Evolutionary conservation across 2,888 invertebrate genomes (phyloP).

Genomic region (Drosophila austrosaltans): DNA sequence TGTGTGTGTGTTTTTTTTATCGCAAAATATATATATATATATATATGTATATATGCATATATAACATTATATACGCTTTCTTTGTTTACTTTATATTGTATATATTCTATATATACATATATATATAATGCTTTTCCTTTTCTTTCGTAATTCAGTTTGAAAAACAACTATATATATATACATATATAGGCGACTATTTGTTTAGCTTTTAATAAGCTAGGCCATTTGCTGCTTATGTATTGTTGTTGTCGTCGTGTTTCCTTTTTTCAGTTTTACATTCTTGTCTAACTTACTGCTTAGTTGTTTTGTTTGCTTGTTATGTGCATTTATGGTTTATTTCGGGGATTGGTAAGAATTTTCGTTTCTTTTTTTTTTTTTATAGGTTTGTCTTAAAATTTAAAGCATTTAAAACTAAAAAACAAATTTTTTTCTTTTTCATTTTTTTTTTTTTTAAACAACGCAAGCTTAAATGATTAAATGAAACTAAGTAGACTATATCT

Average conservation of each 20-base stretch:
- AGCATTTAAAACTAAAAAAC: constrained; percentile 75
- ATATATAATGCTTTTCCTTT: constrained; percentile 45
- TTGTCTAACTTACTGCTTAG: constrained; percentile 76
- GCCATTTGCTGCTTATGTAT: constrained; percentile 27
- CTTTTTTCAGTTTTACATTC: constrained; percentile 51
- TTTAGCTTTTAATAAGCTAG: constrained; percentile 27
- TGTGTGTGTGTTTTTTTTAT: constrained; percentile 47
- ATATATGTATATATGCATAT: constrained; percentile 51
- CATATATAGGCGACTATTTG: constrained; percentile 25
- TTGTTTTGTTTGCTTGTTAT: constrained; percentile 42
- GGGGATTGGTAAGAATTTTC: constrained; percentile 48
- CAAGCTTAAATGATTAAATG: constrained; percentile 55
- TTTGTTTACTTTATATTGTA: constrained; percentile 17
- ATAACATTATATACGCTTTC: constrained; percentile 43
- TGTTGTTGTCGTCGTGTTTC: constrained; percentile 46
- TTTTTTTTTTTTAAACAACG: constrained; percentile 65
- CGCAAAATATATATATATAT: constrained; percentile 64
- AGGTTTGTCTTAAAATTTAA: constrained; percentile 55
- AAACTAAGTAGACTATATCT: constrained; percentile 63
- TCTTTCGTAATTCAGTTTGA: constrained; percentile 39
- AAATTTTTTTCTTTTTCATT: constrained; percentile 45
- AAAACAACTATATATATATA: constrained; percentile 47
- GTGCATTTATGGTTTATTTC: constrained; percentile 57
- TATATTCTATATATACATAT: constrained; percentile 47
- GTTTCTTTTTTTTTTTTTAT: constrained; percentile 37